Evolutionary conservation across 2,797 vertebrate species (phyloP).

Genomic region (Poecilia picta): DNA sequence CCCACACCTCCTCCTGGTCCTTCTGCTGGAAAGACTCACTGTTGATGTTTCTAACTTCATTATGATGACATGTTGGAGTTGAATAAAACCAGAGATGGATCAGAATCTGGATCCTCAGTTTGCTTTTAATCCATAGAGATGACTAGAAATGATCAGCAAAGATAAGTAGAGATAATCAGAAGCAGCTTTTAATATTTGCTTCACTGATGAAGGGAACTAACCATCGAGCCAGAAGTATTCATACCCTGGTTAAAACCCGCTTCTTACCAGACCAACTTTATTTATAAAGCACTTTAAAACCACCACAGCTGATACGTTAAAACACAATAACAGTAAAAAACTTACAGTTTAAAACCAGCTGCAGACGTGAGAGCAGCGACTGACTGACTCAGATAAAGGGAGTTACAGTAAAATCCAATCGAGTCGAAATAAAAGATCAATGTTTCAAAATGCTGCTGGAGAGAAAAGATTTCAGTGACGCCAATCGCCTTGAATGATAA

Average conservation of each 20-base stretch:
- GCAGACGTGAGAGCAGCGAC: too few relatives aligned
- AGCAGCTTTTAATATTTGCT: neutral
- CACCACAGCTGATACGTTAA: too few relatives aligned
- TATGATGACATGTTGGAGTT: neutral
- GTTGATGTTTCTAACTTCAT: neutral
- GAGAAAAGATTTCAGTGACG: too few relatives aligned
- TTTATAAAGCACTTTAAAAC: too few relatives aligned
- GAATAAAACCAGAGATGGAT: neutral
- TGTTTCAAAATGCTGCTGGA: too few relatives aligned
- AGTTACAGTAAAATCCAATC: too few relatives aligned
- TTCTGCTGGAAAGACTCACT: neutral
- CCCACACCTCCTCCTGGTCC: neutral
- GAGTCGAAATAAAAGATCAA: too few relatives aligned
- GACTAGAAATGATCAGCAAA: neutral
- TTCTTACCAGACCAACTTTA: neutral
- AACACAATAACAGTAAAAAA: too few relatives aligned
- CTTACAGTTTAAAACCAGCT: too few relatives aligned
- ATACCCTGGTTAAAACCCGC: neutral
- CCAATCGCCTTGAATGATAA: too few relatives aligned
- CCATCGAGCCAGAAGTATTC: neutral
- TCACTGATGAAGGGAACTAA: neutral
- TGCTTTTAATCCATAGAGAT: neutral
- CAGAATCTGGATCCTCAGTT: neutral
- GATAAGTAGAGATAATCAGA: neutral
- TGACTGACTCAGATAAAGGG: too few relatives aligned